Evolutionary conservation across 2,113 vertebrate species (phyloP).

Genomic region (Numenius arquata): DNA sequence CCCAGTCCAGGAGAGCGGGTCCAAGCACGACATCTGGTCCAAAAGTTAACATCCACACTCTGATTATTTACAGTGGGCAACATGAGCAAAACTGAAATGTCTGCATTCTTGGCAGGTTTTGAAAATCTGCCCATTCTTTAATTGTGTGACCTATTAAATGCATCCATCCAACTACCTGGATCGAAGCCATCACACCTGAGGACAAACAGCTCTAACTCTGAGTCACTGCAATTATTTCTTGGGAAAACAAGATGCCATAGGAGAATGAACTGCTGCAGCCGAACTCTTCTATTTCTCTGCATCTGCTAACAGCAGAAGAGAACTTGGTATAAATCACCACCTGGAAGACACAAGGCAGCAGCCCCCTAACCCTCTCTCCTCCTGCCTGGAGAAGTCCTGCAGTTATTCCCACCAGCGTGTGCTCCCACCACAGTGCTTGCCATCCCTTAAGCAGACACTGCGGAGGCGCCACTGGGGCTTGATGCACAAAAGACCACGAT

Average conservation of each 20-base stretch:
- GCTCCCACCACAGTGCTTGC: rapidly evolving
- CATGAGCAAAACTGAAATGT: not conserved
- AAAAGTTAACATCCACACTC: not conserved
- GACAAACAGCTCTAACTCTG: not conserved
- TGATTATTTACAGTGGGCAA: not conserved
- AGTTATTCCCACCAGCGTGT: not conserved
- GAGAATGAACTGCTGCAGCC: not conserved
- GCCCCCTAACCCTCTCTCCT: not conserved
- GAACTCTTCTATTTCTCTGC: not conserved
- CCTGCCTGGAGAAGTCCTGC: not conserved
- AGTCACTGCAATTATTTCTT: not conserved
- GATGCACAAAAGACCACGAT: not conserved
- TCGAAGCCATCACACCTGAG: not conserved
- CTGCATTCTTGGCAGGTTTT: not conserved
- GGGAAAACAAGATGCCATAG: not conserved
- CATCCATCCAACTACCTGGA: not conserved
- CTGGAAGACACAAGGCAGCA: not conserved
- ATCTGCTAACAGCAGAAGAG: not conserved
- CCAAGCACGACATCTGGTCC: not conserved
- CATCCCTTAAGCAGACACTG: not conserved
- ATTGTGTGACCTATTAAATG: not conserved
- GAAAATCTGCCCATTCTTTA: not conserved
- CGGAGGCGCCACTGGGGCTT: not conserved
- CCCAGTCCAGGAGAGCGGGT: not conserved
- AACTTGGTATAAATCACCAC: not conserved